Conservation (phyloP, 1,140 invertebrate species). For the Leucophenga varia region DNA sequence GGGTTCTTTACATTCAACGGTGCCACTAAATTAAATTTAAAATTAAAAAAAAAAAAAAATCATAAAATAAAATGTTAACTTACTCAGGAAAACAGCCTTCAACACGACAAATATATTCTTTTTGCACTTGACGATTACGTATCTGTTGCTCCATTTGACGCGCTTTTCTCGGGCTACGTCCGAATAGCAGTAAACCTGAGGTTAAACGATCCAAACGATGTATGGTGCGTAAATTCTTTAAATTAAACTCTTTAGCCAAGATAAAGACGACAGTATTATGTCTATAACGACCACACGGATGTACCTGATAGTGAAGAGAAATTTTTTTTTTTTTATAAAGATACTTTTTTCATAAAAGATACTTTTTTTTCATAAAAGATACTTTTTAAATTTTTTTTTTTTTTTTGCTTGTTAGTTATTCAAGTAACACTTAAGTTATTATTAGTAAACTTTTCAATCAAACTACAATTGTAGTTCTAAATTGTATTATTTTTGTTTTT, state of each 20-base stretch:
- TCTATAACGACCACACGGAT: slow-evolving; percentile 94
- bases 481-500: too few relatives aligned
- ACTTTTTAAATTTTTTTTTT: too few relatives aligned
- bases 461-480: too few relatives aligned
- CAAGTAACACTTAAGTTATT: too few relatives aligned
- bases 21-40: too few relatives aligned
- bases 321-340: too few relatives aligned
- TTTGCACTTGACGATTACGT: slow-evolving; percentile 84
- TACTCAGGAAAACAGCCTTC: slow-evolving; percentile 96
- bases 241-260: slow-evolving; percentile 91
- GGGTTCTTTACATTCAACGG: slow-evolving; percentile 83
- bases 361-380: too few relatives aligned
- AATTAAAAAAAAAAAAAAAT: too few relatives aligned
- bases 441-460: too few relatives aligned
- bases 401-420: too few relatives aligned
- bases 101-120: slow-evolving; percentile 96
- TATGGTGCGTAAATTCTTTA: slow-evolving; percentile 91
- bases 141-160: slow-evolving; percentile 94
- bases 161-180: slow-evolving; percentile 88
- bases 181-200: slow-evolving; percentile 91
- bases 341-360: too few relatives aligned
- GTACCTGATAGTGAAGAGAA: too few relatives aligned
- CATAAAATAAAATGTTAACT: slow-evolving; percentile 62
- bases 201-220: slow-evolving; percentile 90
- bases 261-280: slow-evolving; percentile 97